Base-by-base conservation (phyloP, 2,113 vertebrate species). In the Aythya baeri region DNA sequence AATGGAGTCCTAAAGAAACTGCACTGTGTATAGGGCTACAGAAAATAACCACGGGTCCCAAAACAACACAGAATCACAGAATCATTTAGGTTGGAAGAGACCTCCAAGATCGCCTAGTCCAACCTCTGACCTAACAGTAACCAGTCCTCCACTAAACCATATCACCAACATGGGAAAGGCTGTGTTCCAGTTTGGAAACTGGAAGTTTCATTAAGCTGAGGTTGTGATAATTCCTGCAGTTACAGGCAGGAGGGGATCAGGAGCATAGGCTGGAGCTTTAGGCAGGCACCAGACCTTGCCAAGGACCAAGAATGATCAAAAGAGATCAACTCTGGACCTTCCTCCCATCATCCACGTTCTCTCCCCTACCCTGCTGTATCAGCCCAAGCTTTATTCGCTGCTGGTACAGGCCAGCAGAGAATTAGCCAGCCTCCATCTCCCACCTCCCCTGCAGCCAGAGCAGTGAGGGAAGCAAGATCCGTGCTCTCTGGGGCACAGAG, bases 11-110 rank as follows among this genome's bases (percentile, higher is more conserved):
- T 23, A 6, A 54, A 34, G 43, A 67, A 72, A 29, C 7, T 1
- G 5, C 10, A 29, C 0, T 0, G 5, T 1, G 10, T 22, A 8
- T 4, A 31, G 18, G 1, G 2, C 26, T 31, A 44, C 32, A 49
- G 46, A 62, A 90, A 62, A 21, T 6, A 43, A 22, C 13, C 55
- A 11, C 16, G 6, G 31, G 17, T 62, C 41, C 38, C 54, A 26
- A 25, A 32, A 13, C 36, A 22, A 44, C 31, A 3, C 46, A 49
- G 46, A 46, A 46, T 46, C 46, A 46, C 46, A 49, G 46, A 22
- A 49, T 22, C 46, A 22, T 49, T 49, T 49, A 49, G 46, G 20
- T 22, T 49, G 46, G 20, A 49, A 22, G 46, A 49, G 46, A 22
- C 20, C 20, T 49, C 20, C 20, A 22, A 49, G 20, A 49, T 49